Percentiles rank a stretch among this genome's conserved stretches.
Conservation (phyloP, 2,888 invertebrate species). For the Zeuzera pyrina region DNA sequence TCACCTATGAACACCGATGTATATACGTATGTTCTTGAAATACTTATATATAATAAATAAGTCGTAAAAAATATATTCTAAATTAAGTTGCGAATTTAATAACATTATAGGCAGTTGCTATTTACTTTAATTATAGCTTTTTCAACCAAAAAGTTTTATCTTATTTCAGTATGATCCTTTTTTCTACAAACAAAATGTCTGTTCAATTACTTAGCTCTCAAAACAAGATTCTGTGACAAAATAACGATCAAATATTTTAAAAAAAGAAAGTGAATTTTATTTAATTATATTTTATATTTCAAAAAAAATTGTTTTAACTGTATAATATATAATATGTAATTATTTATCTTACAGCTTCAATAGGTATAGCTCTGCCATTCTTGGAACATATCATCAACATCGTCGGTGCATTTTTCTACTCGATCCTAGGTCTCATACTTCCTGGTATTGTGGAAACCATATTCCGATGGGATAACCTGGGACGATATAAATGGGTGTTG, state of each 20-base stretch:
- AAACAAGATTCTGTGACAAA: too few species aligned
- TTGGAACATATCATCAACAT: constrained; percentile 62
- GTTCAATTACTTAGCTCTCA: constrained; percentile 3
- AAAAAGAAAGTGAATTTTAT: not conserved
- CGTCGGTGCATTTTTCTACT: constrained; percentile 75
- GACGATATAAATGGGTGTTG: constrained; percentile 77
- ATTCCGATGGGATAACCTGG: constrained; percentile 78
- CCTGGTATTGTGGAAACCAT: constrained; percentile 84
- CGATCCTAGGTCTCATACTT: constrained; percentile 81
- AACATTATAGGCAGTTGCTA: too few species aligned
- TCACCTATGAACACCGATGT: too few species aligned
- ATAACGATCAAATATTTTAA: not conserved
- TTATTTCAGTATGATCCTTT: too few species aligned
- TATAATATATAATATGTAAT: not conserved
- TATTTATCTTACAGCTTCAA: constrained; percentile 40
- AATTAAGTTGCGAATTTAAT: too few species aligned
- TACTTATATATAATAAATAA: too few species aligned
- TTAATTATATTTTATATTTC: not conserved
- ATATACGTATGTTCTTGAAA: too few species aligned
- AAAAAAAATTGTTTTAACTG: constrained; percentile 1
- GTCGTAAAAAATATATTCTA: too few species aligned
- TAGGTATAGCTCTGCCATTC: constrained; percentile 80
- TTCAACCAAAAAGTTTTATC: too few species aligned
- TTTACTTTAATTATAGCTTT: too few species aligned
- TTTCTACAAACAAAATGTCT: too few species aligned